Conservation (phyloP, 2,888 invertebrate genomes). For the Dermolepida albohirtum region DNA sequence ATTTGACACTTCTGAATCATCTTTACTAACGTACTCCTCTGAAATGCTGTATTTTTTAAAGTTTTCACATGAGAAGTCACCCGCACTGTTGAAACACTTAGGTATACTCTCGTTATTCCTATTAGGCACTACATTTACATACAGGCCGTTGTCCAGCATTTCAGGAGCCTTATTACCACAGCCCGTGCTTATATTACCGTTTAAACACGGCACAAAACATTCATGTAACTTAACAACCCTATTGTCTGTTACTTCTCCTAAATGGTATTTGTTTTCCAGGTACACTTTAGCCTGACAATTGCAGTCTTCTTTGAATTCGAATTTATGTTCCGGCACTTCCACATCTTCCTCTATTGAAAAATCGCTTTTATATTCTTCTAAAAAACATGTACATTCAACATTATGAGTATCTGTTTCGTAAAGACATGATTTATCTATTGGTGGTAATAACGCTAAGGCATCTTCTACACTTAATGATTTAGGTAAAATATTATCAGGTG, state of each 20-base stretch:
- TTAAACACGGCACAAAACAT: constrained; percentile 59
- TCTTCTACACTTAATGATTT: constrained; percentile 69
- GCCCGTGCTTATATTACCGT: constrained; percentile 58
- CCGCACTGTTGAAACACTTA: constrained; percentile 51
- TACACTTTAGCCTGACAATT: constrained; percentile 68
- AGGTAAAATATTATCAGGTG: constrained; percentile 43
- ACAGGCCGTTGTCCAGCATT: constrained; percentile 53
- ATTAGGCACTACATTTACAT: constrained; percentile 65
- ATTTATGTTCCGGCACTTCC: constrained; percentile 48
- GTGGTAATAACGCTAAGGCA: constrained; percentile 75
- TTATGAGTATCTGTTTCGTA: constrained; percentile 45
- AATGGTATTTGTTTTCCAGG: constrained; percentile 67
- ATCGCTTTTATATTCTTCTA: constrained; percentile 58
- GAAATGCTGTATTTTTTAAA: constrained; percentile 64
- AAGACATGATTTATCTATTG: constrained; percentile 66
- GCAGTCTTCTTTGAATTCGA: constrained; percentile 69
- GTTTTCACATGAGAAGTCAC: constrained; percentile 60
- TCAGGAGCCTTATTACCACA: constrained; percentile 40
- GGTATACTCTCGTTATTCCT: constrained; percentile 60
- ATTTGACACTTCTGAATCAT: constrained; percentile 39
- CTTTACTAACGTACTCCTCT: constrained; percentile 50
- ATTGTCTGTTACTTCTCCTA: constrained; percentile 66
- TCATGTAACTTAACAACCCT: constrained; percentile 66
- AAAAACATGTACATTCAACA: constrained; percentile 57
- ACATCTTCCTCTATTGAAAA: constrained; percentile 55